Base-by-base conservation (phyloP, 1,140 invertebrate species). In the Acromyrmex charruanus region DNA sequence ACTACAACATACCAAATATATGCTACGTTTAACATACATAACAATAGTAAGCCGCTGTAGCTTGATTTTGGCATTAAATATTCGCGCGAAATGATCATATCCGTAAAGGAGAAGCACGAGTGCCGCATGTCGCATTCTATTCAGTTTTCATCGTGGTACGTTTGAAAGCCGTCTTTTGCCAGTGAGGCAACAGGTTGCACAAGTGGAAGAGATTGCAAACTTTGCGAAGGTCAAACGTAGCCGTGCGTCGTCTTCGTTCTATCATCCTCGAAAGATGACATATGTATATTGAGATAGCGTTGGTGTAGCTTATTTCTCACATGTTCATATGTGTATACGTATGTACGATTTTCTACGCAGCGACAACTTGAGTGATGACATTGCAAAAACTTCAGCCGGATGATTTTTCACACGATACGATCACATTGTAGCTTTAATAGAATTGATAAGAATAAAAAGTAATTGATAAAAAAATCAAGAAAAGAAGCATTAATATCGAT, bases 151-250 rank as follows among this genome's bases (percentile, higher is more conserved):
- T 84, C 80, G 69, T 35, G n/a, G 35, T 84, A 84, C 39, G 55
- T 84, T 84, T 75, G 80, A 84, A 61, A 84, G 80, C 39, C 55
- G 55, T 75, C 86, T 89, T 89, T 87, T 82, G 74, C 72, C 68
- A 79, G 51, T 77, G 77, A 88, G 86, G 89, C 89, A 91, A 91
- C 89, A 91, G 89, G 89, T 91, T 91, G 89, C 77, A 66, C 75
- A 82, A 61, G 53, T 49, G 71, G 59, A 77, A 87, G 88, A 88
- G 75, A 77, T 88, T 59, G 75, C 51, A 77, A 90, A 88, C 81
- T 90, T 90, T 55, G 58, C 53, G 65, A 82, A 90, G 81, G 86
- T 90, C 77, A 74, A 85, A 75, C 63, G 44, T 51, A 58, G 44
- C 16, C 72, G 58, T 53, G 81, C 82, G 74, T 85, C 85, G 68